Evolutionary conservation across 1,140 invertebrate species (phyloP).

Genomic region (Philaenus spumarius): DNA sequence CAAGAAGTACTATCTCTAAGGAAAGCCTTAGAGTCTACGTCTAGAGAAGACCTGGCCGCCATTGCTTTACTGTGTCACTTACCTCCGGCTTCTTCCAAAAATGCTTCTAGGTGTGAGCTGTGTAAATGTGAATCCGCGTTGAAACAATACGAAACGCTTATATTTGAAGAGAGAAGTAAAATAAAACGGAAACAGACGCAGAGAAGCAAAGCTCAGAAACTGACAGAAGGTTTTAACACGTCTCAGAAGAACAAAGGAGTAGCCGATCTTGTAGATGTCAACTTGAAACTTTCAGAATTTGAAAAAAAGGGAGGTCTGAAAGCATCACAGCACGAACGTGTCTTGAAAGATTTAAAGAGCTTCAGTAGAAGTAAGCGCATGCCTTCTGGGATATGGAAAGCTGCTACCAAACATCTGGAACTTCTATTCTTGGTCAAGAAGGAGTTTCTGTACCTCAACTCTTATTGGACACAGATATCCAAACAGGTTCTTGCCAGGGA

Average conservation of each 20-base stretch:
- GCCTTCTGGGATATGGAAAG: conserved; percentile 32
- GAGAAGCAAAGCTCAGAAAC: background rate
- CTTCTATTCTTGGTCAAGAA: conserved; percentile 54
- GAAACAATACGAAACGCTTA: conserved; percentile 47
- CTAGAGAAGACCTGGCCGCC: conserved; percentile 43
- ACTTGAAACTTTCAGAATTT: background rate
- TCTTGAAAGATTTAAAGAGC: conserved; percentile 39
- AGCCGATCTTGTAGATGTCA: conserved; percentile 2
- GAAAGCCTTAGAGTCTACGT: conserved; percentile 34
- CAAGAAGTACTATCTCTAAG: conserved; percentile 37
- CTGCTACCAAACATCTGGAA: conserved; percentile 49
- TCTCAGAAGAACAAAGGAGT: background rate
- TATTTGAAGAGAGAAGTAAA: conserved; percentile 43
- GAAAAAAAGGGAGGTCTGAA: conserved; percentile 42
- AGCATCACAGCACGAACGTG: conserved; percentile 46
- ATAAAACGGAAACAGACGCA: conserved; percentile 21
- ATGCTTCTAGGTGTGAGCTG: conserved; percentile 37
- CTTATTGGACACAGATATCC: conserved; percentile 51
- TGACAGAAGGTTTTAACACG: background rate
- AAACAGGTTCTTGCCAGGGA: conserved; percentile 49
- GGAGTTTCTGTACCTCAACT: conserved; percentile 56
- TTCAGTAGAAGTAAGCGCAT: conserved; percentile 1
- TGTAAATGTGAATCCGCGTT: conserved; percentile 47
- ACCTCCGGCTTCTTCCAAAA: conserved; percentile 34
- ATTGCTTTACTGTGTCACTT: conserved; percentile 60